Evolutionary conservation across 2,888 invertebrate genomes (phyloP), one percentile per base, ranked within the genome.

Genomic region (Drosophila paramelanica): DNA sequence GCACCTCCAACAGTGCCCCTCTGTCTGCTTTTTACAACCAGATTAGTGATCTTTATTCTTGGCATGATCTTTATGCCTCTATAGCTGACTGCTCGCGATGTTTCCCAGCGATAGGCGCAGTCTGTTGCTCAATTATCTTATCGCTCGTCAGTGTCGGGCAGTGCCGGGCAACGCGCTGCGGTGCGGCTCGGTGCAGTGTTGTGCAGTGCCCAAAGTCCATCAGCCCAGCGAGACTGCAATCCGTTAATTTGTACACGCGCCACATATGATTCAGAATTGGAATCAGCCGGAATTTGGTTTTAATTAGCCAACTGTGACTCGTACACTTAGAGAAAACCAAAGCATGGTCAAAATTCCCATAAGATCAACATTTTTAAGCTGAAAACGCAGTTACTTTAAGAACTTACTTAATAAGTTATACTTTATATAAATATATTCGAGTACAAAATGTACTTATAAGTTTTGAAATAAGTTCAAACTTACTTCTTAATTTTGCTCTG

Each of bases 131-230:
- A 74, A 64, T 68, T 69, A 77, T 67, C 68, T 67, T 59, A 62
- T 67, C 67, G 36, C 33, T 42, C 20, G 45, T 38, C 46, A 33
- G 25, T 58, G 36, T 11, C 25, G 17, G 13, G 43, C 46, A 33
- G 25, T 58, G 36, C n/a, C 25, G 17, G 13, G 43, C 52, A 43
- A 20, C 20, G 14, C 42, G 41, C 11, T 52, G 27, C 62, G 38
- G 62, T 43, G 51, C 20, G 20, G 33, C 20, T 14, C 53, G 41
- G 13, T 53, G 27, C 62, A 43, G 62, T 43, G 51, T 66, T 51
- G 59, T 25, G 11, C 51, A 41, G 23, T 38, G 75, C 39, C 20
- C 60, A 78, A 75, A 78, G 74, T 75, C 47, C 74, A 58, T 10
- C 31, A 31, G 27, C 27, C 7, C 10, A 52, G 31, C 39, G 13